Conservation (phyloP, 2,113 vertebrate genomes). For the Otus sunia region DNA sequence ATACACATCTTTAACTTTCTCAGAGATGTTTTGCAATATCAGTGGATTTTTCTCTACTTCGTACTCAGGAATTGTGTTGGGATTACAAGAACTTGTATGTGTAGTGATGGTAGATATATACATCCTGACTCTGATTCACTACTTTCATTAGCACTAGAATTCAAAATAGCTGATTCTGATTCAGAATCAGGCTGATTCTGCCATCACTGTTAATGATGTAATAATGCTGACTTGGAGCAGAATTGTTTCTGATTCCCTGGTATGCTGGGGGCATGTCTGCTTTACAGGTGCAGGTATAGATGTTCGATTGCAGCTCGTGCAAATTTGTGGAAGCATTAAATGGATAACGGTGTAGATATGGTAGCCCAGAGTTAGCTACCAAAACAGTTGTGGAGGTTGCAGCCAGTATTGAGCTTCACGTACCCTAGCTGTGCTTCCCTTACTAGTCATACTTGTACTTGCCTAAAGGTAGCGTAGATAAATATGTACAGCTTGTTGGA, state of each 20-base stretch:
- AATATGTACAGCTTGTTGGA: background rate
- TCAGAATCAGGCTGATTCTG: background rate
- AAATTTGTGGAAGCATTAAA: background rate
- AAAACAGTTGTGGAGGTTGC: background rate
- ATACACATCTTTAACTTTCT: background rate
- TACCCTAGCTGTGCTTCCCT: background rate
- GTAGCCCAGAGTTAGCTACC: background rate
- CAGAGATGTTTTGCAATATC: background rate
- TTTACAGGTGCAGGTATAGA: background rate
- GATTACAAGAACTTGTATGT: background rate
- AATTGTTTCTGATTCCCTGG: background rate
- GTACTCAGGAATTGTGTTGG: background rate
- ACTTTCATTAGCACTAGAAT: background rate
- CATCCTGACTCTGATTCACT: background rate
- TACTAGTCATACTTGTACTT: background rate
- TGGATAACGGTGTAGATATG: accelerated
- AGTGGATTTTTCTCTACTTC: background rate
- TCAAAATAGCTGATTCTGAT: background rate
- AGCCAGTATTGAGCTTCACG: background rate
- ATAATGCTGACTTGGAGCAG: background rate
- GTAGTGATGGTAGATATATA: background rate
- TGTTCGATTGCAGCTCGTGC: background rate
- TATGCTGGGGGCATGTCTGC: background rate
- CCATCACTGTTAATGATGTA: background rate
- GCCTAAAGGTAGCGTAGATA: background rate